Percentiles rank a stretch among this genome's conserved stretches.
phyloP scores from a whole-genome alignment of 2,797 vertebrate genomes.

The Smutsia temminckii region DNA sequence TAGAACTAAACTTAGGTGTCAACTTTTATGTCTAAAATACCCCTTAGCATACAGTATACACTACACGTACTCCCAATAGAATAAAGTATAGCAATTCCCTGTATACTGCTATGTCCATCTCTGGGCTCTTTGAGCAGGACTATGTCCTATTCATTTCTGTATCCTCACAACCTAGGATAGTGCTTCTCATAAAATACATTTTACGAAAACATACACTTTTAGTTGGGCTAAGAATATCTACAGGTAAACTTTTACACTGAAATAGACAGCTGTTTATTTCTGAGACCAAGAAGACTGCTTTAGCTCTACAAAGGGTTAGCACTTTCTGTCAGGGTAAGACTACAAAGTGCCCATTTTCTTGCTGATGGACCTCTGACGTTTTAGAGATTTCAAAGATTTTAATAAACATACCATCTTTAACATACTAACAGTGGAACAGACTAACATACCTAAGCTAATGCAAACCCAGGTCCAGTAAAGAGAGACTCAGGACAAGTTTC shows the following conservation, averaged over 20 bases:
- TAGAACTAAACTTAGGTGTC: background rate
- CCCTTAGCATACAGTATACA: background rate
- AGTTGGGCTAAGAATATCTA: background rate
- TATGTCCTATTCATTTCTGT: background rate
- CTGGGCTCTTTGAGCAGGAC: background rate
- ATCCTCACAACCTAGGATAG: background rate
- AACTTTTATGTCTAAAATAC: background rate
- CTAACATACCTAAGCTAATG: background rate
- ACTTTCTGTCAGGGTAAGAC: background rate
- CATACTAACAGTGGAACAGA: background rate
- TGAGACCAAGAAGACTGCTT: background rate
- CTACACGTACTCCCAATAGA: background rate
- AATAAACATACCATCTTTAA: background rate
- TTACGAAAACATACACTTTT: background rate
- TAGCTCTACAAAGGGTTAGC: background rate
- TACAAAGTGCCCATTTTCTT: background rate
- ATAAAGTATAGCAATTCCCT: background rate
- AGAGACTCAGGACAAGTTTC: slow-evolving; percentile 4
- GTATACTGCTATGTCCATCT: background rate
- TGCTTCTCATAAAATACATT: background rate
- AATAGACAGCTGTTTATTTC: background rate
- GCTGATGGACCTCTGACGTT: background rate
- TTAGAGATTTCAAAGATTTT: slow-evolving; percentile 14
- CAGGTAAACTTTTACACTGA: background rate
- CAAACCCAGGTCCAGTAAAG: background rate